Conservation (phyloP, 2,113 vertebrate genomes). For the Pampusana beccarii region DNA sequence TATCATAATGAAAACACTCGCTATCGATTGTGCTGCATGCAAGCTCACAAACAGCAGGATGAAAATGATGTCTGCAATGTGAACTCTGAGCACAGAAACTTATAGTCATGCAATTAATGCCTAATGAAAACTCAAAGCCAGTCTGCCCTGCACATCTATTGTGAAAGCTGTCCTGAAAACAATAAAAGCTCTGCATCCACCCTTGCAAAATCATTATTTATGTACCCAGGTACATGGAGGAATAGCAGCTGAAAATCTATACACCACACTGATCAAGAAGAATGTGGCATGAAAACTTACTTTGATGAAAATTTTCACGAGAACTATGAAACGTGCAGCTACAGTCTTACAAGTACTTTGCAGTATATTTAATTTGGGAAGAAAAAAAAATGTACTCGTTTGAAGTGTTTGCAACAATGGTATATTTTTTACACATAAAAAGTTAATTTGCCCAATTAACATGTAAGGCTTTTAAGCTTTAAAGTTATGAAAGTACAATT, state of each 20-base stretch:
- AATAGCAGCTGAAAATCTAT: neutral
- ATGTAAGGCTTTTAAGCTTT: neutral
- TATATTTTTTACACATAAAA: neutral
- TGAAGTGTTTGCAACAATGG: neutral
- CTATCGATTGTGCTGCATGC: neutral
- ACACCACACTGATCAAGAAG: neutral
- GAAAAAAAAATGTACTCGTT: neutral
- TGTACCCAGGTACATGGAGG: fast-evolving
- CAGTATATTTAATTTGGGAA: neutral
- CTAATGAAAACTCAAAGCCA: neutral
- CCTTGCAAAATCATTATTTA: neutral
- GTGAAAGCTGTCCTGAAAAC: neutral
- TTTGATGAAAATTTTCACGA: neutral
- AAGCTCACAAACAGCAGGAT: neutral
- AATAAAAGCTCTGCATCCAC: neutral
- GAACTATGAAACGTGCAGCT: neutral
- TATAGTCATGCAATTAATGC: neutral
- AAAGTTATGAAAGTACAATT: neutral
- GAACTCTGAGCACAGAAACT: neutral
- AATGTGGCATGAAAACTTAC: neutral
- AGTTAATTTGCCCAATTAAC: neutral
- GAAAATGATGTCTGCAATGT: neutral
- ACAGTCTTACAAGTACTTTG: neutral
- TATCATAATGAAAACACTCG: neutral
- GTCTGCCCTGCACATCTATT: too few species aligned